Percentiles rank a stretch among this genome's conserved stretches.
Conservation (phyloP, 2,113 vertebrate genomes). For the Spea multiplicata region DNA sequence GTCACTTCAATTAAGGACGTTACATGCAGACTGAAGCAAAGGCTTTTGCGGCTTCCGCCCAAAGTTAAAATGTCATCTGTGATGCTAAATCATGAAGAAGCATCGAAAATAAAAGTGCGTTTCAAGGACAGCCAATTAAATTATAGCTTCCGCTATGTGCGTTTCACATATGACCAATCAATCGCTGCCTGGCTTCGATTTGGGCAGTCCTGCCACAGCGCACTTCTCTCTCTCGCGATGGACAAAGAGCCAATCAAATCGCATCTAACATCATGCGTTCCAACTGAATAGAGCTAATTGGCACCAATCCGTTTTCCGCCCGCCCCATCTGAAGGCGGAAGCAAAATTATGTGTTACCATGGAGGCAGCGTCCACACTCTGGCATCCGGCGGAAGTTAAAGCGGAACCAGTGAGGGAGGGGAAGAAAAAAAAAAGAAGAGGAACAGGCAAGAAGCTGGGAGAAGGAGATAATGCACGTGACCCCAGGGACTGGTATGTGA, state of each 20-base stretch:
- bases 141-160: not conserved
- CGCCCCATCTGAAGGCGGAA: not conserved
- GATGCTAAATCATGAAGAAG: not conserved
- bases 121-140: not conserved
- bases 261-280: not conserved
- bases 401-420: not conserved
- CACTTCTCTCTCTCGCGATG: not conserved
- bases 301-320: not conserved
- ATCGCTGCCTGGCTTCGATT: not conserved
- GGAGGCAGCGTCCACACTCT: conserved; percentile 18
- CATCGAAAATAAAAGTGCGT: not conserved
- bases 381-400: conserved; percentile 35
- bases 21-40: too few relatives aligned
- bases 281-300: not conserved
- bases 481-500: conserved; percentile 28
- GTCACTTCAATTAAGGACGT: too few relatives aligned
- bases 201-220: not conserved
- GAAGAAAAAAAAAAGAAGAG: conserved; percentile 1
- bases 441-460: conserved; percentile 7
- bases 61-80: not conserved
- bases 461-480: conserved; percentile 11
- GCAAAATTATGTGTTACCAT: conserved; percentile 6
- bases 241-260: not conserved
- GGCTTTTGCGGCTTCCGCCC: not conserved
- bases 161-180: not conserved